Conservation (phyloP, 92 coral and sea anemone species). For the Epizoanthus ramosus region DNA sequence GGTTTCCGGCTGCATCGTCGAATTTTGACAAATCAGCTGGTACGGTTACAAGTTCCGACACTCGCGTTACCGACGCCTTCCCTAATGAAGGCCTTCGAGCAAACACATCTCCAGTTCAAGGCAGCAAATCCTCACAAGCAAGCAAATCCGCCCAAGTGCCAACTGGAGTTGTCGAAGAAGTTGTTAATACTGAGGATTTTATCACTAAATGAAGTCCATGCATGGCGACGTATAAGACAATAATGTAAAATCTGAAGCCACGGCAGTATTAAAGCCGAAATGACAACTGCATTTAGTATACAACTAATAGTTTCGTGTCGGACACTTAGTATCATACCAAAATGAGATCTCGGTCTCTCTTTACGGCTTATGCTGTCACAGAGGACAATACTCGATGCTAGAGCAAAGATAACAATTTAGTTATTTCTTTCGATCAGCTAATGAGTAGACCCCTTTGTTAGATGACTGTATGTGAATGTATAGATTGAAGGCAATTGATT, state of each 20-base stretch:
- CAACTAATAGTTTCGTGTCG: neutral
- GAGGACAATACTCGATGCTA: too few relatives aligned
- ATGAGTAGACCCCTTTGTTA: too few relatives aligned
- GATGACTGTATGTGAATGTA: too few relatives aligned
- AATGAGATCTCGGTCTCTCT: neutral
- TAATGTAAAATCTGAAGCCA: neutral
- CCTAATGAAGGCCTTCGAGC: constrained; percentile 43
- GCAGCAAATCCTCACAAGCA: too few relatives aligned
- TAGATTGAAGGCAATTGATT: too few relatives aligned
- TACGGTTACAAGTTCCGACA: constrained; percentile 67
- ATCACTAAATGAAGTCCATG: neutral
- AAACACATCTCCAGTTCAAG: constrained; percentile 9
- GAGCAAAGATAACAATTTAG: too few relatives aligned
- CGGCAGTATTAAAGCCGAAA: too few relatives aligned
- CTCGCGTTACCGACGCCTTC: constrained; percentile 61
- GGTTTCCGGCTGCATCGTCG: constrained; percentile 27
- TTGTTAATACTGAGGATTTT: neutral
- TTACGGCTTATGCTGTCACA: too few relatives aligned
- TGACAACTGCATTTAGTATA: too few relatives aligned
- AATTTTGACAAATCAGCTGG: constrained; percentile 67
- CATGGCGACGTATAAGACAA: neutral
- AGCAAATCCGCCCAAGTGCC: constrained; percentile 6
- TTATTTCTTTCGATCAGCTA: too few relatives aligned
- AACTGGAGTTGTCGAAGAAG: constrained; percentile 24
- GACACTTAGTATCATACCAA: neutral